Percentiles rank a stretch among this genome's conserved stretches.
phyloP scores from a whole-genome alignment of 2,113 vertebrate species.

The Corythoichthys haematopterus region DNA sequence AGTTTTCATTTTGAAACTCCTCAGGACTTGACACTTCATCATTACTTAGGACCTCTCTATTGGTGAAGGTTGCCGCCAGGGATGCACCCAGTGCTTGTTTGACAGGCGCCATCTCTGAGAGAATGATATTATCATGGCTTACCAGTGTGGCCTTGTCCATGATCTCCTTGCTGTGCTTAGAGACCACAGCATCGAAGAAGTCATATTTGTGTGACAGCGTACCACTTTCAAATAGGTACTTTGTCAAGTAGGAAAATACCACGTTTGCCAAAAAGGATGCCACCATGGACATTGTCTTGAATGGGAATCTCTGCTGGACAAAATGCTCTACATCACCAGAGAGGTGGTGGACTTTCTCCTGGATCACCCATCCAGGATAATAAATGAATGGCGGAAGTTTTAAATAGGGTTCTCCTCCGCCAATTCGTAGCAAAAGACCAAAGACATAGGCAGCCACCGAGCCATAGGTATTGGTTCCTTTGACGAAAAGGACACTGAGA shows the following conservation, averaged over 20 bases:
- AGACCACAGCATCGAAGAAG: slow-evolving; percentile 89
- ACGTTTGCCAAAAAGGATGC: slow-evolving; percentile 87
- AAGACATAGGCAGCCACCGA: slow-evolving; percentile 86
- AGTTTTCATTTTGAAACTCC: slow-evolving; percentile 76
- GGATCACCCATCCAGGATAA: slow-evolving; percentile 81
- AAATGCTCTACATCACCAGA: slow-evolving; percentile 70
- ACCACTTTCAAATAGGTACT: slow-evolving; percentile 95
- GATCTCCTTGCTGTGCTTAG: slow-evolving; percentile 90
- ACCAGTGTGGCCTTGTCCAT: slow-evolving; percentile 96
- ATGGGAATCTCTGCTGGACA: slow-evolving; percentile 87
- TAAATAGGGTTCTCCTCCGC: slow-evolving; percentile 90
- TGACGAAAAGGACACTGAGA: slow-evolving; percentile 90
- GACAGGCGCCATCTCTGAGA: slow-evolving; percentile 89
- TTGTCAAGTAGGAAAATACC: slow-evolving; percentile 82
- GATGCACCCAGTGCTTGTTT: slow-evolving; percentile 76
- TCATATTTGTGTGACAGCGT: slow-evolving; percentile 87
- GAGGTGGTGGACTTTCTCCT: slow-evolving; percentile 59
- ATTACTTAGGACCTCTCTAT: slow-evolving; percentile 82
- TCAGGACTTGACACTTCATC: slow-evolving; percentile 81
- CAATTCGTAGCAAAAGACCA: slow-evolving; percentile 86
- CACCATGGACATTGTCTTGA: slow-evolving; percentile 89
- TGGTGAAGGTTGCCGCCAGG: slow-evolving; percentile 83
- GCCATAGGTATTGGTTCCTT: slow-evolving; percentile 93
- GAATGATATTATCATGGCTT: slow-evolving; percentile 84
- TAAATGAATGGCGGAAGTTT: slow-evolving; percentile 89